These are phyloP conservation scores for Ischnus inquisitorius DNA, from an alignment of 2,888 invertebrate species.

Conservation along the genomic window DNA sequence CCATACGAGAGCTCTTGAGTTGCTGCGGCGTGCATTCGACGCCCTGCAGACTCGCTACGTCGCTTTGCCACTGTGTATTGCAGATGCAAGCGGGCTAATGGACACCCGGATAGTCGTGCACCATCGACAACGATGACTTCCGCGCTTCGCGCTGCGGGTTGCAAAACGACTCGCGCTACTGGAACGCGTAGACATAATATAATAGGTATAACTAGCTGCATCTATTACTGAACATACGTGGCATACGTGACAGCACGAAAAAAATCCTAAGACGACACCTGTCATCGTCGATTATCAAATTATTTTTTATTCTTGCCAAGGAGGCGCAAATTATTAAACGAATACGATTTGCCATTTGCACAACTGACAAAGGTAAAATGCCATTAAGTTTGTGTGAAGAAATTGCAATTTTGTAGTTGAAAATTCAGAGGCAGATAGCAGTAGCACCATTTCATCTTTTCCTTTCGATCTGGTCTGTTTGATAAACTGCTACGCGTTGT, in stretches of 20 bases:
- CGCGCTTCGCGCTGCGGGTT: background rate
- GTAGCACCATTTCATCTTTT: too few species aligned
- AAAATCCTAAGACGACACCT: background rate
- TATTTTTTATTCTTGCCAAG: background rate
- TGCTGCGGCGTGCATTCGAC: background rate
- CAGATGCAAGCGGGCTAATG: conserved; percentile 14
- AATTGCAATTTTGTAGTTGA: too few species aligned
- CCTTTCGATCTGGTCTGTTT: too few species aligned
- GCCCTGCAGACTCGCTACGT: background rate
- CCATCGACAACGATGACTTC: conserved; percentile 22
- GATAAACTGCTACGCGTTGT: too few species aligned
- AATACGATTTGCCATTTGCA: background rate
- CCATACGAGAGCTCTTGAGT: background rate
- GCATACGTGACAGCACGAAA: background rate
- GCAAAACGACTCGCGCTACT: background rate
- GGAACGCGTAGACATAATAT: background rate
- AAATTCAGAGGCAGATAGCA: too few species aligned
- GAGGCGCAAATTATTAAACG: background rate
- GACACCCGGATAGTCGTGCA: conserved; percentile 6
- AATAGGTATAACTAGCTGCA: background rate
- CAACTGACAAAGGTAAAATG: background rate
- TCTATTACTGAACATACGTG: background rate
- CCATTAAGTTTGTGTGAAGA: too few species aligned
- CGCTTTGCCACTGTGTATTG: background rate
- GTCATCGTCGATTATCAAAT: background rate